Conservation (phyloP, 2,113 vertebrate species). For the Vulpes ferrilata region DNA sequence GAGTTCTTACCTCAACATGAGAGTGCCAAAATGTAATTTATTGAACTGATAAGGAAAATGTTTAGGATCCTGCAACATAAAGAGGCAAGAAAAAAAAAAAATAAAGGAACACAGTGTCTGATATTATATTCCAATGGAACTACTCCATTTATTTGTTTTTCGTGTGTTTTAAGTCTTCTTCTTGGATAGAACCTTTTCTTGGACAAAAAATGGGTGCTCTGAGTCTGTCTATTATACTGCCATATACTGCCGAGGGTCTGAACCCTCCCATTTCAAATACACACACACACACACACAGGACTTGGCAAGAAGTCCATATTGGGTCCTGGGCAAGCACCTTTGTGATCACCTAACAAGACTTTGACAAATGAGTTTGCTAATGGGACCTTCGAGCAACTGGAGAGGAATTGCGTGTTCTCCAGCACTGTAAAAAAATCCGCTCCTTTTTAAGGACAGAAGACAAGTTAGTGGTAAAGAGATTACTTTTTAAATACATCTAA, state of each 20-base stretch:
- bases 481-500: constrained; percentile 74
- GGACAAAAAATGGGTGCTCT: not conserved
- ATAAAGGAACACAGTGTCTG: not conserved
- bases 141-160: not conserved
- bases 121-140: not conserved
- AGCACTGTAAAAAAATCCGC: constrained; percentile 47
- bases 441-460: constrained; percentile 60
- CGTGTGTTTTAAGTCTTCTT: constrained; percentile 1
- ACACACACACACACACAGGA: accelerated
- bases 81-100: not conserved
- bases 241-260: not conserved
- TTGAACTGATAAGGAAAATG: constrained; percentile 31
- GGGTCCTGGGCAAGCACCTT: not conserved
- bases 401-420: not conserved
- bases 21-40: not conserved
- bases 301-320: not conserved
- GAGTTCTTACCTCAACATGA: constrained; percentile 37
- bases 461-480: constrained; percentile 50
- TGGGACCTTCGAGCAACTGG: not conserved
- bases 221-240: not conserved
- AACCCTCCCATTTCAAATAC: constrained; percentile 12
- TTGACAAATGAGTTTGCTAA: constrained; percentile 48
- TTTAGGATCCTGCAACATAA: not conserved
- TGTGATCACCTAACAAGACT: constrained; percentile 31
- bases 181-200: not conserved